Evolutionary conservation across 2,113 vertebrate species (phyloP), one percentile per base, ranked within the genome.

Genomic region (Psilopogon haemacephalus): DNA sequence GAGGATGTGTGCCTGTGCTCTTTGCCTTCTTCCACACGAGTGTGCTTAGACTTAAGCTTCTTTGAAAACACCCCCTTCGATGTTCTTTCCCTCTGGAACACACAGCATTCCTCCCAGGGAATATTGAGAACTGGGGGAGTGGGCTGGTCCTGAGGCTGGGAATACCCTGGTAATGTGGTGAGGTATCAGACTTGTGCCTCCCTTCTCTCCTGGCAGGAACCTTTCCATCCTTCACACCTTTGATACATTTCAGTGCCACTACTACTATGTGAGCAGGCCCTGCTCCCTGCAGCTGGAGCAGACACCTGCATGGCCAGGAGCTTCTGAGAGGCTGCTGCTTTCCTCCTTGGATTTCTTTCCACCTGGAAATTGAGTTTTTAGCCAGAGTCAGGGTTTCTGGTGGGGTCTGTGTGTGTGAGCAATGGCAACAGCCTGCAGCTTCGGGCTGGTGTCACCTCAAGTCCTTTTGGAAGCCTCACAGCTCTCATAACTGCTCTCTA

Each of bases 1-100:
- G 6, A 72, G 79, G 28, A 15, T 1, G 11, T 3, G 0, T 17
- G 0, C 0, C 2, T 69, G 44, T n/a, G 83, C 64, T 90, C 40
- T 42, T 7, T 7, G 17, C 37, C n/a, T 12, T 0, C 27, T 46
- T 40, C 50, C 54, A 15, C 55, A 11, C 30, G 1, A 38, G 20
- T 8, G 13, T 32, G 64, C 67, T 9, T 15, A 71, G 55, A 56
- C 52, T 80, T 56, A 44, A 18, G 59, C 65, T 63, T 23, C 55
- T 60, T 19, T 37, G 68, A 40, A 69, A 15, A 8, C 52, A 17
- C 58, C 6, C n/a, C 46, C 48, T 23, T 17, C 12, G 23, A 24
- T 4, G 1, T 62, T 89, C 87, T 76, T 59, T 40, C 32, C 4
- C 63, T 37, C 58, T 6, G 12, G 55, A 19, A 9, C 0, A 0